Evolutionary conservation across 2,797 vertebrate species (phyloP), one percentile per base, ranked within the genome.

Genomic region (Tapirus indicus): DNA sequence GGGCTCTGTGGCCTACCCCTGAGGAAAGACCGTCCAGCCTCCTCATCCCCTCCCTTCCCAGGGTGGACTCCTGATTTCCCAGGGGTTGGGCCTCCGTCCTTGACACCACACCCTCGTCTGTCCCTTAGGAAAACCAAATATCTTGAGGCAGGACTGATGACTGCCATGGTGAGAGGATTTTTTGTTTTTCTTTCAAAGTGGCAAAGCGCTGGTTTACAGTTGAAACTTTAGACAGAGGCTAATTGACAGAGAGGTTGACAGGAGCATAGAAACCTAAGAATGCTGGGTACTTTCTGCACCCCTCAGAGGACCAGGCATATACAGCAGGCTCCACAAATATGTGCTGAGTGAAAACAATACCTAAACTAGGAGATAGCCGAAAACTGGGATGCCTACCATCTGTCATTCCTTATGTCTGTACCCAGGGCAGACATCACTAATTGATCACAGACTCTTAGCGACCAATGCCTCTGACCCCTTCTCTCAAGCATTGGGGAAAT

Each of bases 61-160:
- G 68, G 60, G 21, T 82, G 66, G 38, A 10, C 72, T 69, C 93
- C 62, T 68, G 56, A 79, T 68, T 68, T 52, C 5, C n/a, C 13
- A 52, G 29, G 47, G 71, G 3, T 38, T 29, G 47, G 47, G 35
- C 27, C 69, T 74, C 92, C 44, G 6, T 83, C 38, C 68, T 84
- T 83, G 72, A 66, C 17, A 41, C 18, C 10, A 66, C 5, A 27
- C 60, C 85, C n/a, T 29, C 64, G 1, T 27, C 56, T 44, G 32
- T 90, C 14, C 9, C 44, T 91, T 92, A 80, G 80, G 94, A 84
- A 90, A 95, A 54, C 78, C n/a, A 41, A 11, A 25, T 47, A 44
- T 69, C 82, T 47, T 23, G 18, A 56, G 49, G 35, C 17, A 64
- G 44, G 38, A 64, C 60, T 75, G 38, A 64, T 62, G 29, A 8